Evolutionary conservation across 2,888 invertebrate genomes (phyloP), one percentile per base, ranked within the genome.

Genomic region (Pomacea canaliculata): DNA sequence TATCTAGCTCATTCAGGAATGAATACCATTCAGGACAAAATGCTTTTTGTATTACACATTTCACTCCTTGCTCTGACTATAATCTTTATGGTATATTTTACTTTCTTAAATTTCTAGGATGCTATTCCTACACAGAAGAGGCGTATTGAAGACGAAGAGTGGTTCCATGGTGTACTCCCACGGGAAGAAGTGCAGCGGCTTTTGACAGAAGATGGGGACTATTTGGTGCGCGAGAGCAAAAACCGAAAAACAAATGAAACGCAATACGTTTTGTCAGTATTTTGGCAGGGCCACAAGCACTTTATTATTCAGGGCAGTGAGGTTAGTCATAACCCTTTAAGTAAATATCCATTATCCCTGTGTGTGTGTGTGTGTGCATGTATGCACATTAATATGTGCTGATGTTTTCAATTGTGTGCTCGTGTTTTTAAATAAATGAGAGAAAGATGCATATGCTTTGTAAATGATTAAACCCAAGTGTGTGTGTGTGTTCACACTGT

Each of bases 251-350:
- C 96, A 94, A 79, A 86, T 74, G 88, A 88, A 76, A 83, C 85
- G 83, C 97, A 97, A 92, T 95, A 96, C 70, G 98, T 98, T 78
- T 92, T 98, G 68, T 97, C 97, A 19, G 97, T 97, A 1, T 96
- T 96, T 90, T 98, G 98, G 97, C 95, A 96, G 78, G 96, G 97
- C 37, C 97, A 97, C 88, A 97, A 97, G 90, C 98, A 98, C 92
- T 98, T 98, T 90, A 98, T 98, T 85, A 97, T 98, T 78, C 98
- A 98, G 93, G 97, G 96, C 23, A 96, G 96, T 5, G 97, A 97
- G 93, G 96, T 96, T 91, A 91, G 91, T 86, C 27, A n/a, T 18
- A 60, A n/a, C 60, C 60, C 18, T 63, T n/a, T 2, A 8, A 16
- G 8, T 16, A 56, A 13, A 8, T 56, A 56, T 56, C 51, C 8